Evolutionary conservation across 2,113 vertebrate species (phyloP).

Genomic region (Orthochromis malagaraziensis): DNA sequence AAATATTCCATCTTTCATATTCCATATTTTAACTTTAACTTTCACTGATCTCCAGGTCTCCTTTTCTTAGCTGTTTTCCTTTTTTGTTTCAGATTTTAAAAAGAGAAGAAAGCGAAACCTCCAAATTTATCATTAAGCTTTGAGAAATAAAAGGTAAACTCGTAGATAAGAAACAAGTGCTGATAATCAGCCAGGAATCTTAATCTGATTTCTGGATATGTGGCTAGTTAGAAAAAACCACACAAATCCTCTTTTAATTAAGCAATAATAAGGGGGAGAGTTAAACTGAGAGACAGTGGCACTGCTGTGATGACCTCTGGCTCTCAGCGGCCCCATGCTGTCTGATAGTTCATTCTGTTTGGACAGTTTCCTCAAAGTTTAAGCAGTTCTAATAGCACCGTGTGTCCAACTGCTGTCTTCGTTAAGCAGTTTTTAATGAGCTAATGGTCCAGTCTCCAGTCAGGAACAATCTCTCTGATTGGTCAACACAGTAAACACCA

Average conservation of each 20-base stretch:
- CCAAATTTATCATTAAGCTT: not conserved
- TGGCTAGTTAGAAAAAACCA: not conserved
- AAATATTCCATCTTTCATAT: not conserved
- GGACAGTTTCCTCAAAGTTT: not conserved
- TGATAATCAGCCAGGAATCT: not conserved
- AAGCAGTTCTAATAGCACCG: not conserved
- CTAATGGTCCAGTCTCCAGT: not conserved
- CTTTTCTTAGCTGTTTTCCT: not conserved
- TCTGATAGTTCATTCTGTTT: not conserved
- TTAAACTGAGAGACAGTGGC: not conserved
- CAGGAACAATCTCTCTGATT: not conserved
- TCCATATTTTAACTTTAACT: not conserved
- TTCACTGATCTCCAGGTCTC: not conserved
- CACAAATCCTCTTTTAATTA: slow-evolving; percentile 42
- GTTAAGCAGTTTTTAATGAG: not conserved
- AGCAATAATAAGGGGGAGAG: not conserved
- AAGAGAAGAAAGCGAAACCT: not conserved
- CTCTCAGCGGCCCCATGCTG: not conserved
- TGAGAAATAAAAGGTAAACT: not conserved
- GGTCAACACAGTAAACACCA: not conserved
- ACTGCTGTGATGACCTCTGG: slow-evolving; percentile 17
- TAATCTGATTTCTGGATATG: slow-evolving; percentile 6
- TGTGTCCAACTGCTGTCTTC: not conserved
- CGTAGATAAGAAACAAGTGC: not conserved
- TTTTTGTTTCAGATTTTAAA: not conserved